Conservation (phyloP, 2,797 vertebrate species). For the Melanotaenia parkinsoni region DNA sequence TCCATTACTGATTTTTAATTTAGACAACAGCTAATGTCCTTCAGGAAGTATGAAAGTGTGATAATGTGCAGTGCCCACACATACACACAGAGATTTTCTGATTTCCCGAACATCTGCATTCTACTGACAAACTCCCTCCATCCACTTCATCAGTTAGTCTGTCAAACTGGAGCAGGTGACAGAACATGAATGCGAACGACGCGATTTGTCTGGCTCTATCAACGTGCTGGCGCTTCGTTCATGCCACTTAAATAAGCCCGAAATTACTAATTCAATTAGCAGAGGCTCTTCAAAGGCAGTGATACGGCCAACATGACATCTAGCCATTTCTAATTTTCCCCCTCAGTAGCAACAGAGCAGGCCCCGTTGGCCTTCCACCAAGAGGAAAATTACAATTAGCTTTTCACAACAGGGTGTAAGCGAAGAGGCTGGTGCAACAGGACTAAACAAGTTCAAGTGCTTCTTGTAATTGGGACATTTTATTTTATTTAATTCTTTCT, state of each 20-base stretch:
- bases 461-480: constrained; percentile 13
- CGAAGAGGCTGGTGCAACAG: constrained; percentile 59
- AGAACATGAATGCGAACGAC: constrained; percentile 40
- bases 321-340: constrained; percentile 72
- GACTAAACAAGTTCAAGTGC: constrained; percentile 48
- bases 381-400: constrained; percentile 59
- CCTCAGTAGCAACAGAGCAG: constrained; percentile 56
- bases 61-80: constrained; percentile 33
- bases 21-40: constrained; percentile 77
- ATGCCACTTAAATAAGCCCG: constrained; percentile 64
- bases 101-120: constrained; percentile 49
- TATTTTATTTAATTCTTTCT: constrained; percentile 9
- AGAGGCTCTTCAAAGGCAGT: constrained; percentile 65
- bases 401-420: constrained; percentile 45
- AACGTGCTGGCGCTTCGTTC: constrained; percentile 33
- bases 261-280: constrained; percentile 79
- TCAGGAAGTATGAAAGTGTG: constrained; percentile 65
- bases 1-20: constrained; percentile 80
- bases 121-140: constrained; percentile 37
- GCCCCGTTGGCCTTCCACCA: constrained; percentile 54
- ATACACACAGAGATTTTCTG: constrained; percentile 1
- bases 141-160: constrained; percentile 48
- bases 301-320: constrained; percentile 60
- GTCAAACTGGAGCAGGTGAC: constrained; percentile 46
- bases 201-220: constrained; percentile 56